Evolutionary conservation across 64 coral and sea anemone genomes (phyloP).

Genomic region (Trachythela sp.): DNA sequence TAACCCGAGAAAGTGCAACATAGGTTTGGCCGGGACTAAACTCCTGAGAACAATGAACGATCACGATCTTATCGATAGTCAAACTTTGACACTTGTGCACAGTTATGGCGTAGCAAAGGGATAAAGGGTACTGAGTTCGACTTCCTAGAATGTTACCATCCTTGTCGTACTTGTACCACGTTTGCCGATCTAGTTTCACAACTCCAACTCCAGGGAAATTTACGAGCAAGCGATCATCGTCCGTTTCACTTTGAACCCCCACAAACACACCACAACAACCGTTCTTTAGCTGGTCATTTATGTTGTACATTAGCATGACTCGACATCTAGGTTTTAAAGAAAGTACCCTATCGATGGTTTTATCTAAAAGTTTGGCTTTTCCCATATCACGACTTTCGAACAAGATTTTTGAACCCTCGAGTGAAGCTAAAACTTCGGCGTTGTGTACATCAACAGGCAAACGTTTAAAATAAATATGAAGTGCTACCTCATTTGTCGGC

Average conservation of each 20-base stretch:
- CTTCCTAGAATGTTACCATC: background rate
- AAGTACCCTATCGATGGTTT: background rate
- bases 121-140: slow-evolving; percentile 9
- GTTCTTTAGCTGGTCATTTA: background rate
- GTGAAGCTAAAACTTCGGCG: background rate
- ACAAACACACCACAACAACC: slow-evolving; percentile 11
- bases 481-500: background rate
- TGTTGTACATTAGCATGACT: background rate
- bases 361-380: background rate
- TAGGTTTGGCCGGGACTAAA: background rate
- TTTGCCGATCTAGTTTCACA: slow-evolving; percentile 3
- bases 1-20: background rate
- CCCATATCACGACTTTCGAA: background rate
- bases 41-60: background rate
- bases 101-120: slow-evolving; percentile 7
- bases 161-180: background rate
- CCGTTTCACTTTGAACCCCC: background rate
- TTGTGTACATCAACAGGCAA: slow-evolving; percentile 9
- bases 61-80: background rate
- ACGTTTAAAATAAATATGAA: slow-evolving; percentile 7
- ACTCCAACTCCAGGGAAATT: background rate
- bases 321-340: background rate
- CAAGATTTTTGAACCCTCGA: background rate
- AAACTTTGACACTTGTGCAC: slow-evolving; percentile 17
- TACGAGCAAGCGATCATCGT: background rate